Evolutionary conservation across 2,113 vertebrate species (phyloP).

Genomic region (Phocoena sinus): DNA sequence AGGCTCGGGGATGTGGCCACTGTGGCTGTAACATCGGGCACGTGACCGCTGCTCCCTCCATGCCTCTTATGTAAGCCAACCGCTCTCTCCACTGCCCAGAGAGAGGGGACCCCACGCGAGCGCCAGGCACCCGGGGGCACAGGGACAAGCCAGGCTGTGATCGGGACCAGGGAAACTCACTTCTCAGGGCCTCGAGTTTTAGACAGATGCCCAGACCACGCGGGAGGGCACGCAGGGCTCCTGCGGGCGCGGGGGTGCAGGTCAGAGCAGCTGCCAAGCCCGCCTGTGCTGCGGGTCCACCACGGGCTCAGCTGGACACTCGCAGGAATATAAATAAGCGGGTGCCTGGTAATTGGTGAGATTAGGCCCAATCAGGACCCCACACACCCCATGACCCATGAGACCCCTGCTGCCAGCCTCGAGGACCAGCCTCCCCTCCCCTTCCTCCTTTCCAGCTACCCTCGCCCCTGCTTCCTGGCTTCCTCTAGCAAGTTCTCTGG

Average conservation of each 20-base stretch:
- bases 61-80: fast-evolving
- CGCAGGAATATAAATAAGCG: slow-evolving; percentile 61
- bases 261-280: background rate
- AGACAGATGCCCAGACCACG: fast-evolving
- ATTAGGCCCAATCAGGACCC: slow-evolving; percentile 62
- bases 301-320: fast-evolving
- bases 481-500: background rate
- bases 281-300: fast-evolving
- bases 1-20: background rate
- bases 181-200: background rate
- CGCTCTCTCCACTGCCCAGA: background rate
- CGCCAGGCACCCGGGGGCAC: fast-evolving
- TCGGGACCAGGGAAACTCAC: background rate
- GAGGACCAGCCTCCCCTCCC: background rate
- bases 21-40: background rate
- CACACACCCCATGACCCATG: fast-evolving
- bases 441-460: background rate
- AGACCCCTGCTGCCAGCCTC: background rate
- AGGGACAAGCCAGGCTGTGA: fast-evolving
- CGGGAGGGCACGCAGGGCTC: background rate
- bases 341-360: slow-evolving; percentile 64
- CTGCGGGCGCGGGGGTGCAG: background rate
- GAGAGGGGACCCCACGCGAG: fast-evolving
- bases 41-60: fast-evolving
- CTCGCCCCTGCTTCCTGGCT: background rate